Base-by-base conservation (phyloP, 2,113 vertebrate genomes). In the Lepisosteus osseus region DNA sequence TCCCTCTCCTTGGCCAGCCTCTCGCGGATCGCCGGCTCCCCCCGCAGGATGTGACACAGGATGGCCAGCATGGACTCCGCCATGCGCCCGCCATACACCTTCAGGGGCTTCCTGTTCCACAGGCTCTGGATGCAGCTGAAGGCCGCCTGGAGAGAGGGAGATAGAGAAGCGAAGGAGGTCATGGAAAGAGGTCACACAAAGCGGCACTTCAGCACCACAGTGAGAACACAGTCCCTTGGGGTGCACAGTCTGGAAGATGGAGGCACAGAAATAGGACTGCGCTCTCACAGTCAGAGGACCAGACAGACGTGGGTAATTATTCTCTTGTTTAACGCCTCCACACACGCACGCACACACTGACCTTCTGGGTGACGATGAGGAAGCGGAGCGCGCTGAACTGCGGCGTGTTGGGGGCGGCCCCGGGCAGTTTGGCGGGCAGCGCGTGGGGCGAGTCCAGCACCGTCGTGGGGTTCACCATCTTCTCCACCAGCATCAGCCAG, bases 391-490 rank as follows among this genome's bases (percentile, higher is more conserved):
- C 94, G 59, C 95, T 97, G 85, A 97, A 97, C 75, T 95, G 95
- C 54, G 95, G 92, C 64, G 91, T 88, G 69, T 89, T 94, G 70
- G 93, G 91, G 3, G 93, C 93, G 74, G 94, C 92, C 3, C 95
- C 94, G 55, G 94, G 92, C 84, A 95, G 93, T 82, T 93, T 95
- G 78, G 94, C 94, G 44, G 92, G 92, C 73, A 97, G 78, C 0
- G 95, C 94, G 81, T 97, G 95, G n/a, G 95, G 95, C 0, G 95
- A 97, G 83, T 97, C 95, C 80, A 97, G 86, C 74, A 97, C 95
- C 0, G 95, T 97, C 80, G 94, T 96, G 61, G 95, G 95, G 82
- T 97, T 97, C 79, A 97, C 95, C 95, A 97, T 96, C 84, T 97
- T 97, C 84, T 97, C 95, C 79, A 97, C 95, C 72, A 97, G 83